Percentiles rank a stretch among this genome's conserved stretches.
Conservation (phyloP, 2,113 vertebrate species). For the Megalops atlanticus region DNA sequence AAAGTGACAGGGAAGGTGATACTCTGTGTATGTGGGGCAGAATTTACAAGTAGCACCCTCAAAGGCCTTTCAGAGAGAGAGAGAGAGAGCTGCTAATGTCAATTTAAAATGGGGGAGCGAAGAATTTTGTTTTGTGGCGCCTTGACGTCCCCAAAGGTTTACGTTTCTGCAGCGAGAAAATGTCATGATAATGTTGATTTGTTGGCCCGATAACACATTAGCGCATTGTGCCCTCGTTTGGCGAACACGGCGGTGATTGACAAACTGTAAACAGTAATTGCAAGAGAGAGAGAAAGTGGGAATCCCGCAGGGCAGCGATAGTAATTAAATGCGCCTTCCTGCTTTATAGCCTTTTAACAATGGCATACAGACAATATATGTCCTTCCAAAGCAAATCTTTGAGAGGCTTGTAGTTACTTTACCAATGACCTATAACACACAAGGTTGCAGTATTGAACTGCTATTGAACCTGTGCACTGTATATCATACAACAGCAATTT, state of each 20-base stretch:
- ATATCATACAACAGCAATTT: not conserved
- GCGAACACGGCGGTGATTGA: not conserved
- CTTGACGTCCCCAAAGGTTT: not conserved
- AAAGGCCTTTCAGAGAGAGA: slow-evolving; percentile 35
- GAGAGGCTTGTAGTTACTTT: not conserved
- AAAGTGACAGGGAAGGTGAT: slow-evolving; percentile 61
- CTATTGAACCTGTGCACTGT: not conserved
- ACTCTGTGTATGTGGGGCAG: slow-evolving; percentile 58
- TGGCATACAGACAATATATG: not conserved
- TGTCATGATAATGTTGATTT: not conserved
- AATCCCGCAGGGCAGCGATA: not conserved
- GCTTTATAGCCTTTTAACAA: not conserved
- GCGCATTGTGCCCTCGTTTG: not conserved
- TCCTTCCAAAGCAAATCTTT: not conserved
- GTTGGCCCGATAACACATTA: not conserved
- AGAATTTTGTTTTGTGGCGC: not conserved
- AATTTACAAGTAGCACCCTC: slow-evolving; percentile 44
- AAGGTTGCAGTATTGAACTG: not conserved
- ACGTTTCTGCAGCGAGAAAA: not conserved
- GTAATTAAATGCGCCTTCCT: not conserved
- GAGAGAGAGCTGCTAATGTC: slow-evolving; percentile 22
- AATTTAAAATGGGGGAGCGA: not conserved
- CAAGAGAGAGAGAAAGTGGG: not conserved
- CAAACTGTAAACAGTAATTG: not conserved
- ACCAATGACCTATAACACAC: not conserved